These are phyloP conservation scores for Euphydryas editha DNA, from an alignment of 2,888 invertebrate species.

Conservation along the genomic window DNA sequence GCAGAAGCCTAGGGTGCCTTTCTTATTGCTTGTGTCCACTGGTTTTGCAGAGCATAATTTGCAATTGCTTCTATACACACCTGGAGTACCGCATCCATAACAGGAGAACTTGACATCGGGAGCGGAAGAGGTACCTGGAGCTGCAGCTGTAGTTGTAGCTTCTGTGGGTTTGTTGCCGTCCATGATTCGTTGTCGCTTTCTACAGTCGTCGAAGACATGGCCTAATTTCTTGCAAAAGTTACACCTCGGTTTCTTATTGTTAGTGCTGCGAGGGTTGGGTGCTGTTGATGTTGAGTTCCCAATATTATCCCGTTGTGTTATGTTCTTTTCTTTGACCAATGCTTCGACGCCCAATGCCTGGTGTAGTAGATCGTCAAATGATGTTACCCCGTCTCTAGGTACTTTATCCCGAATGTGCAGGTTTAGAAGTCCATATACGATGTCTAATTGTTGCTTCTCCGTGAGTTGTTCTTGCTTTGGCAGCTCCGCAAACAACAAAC, in stretches of 20 bases:
- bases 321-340: too few species aligned
- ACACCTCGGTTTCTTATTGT: too few species aligned
- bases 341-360: too few species aligned
- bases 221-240: too few species aligned
- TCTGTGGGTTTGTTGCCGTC: neutral
- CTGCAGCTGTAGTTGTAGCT: conserved; percentile 10
- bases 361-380: neutral
- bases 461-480: neutral
- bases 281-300: too few species aligned
- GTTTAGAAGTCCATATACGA: neutral
- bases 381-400: neutral
- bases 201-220: too few species aligned
- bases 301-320: too few species aligned
- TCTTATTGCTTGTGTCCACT: neutral
- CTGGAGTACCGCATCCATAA: conserved; percentile 39
- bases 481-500: neutral
- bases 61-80: conserved; percentile 30
- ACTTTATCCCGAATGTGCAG: neutral
- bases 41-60: conserved; percentile 8
- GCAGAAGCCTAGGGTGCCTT: conserved; percentile 33
- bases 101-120: conserved; percentile 25
- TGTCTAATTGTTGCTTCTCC: neutral
- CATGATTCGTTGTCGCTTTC: neutral
- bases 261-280: too few species aligned
- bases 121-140: conserved; percentile 31